These are phyloP conservation scores for Nowickia ferox DNA, from an alignment of 2,888 invertebrate genomes.

Conservation along the genomic window DNA sequence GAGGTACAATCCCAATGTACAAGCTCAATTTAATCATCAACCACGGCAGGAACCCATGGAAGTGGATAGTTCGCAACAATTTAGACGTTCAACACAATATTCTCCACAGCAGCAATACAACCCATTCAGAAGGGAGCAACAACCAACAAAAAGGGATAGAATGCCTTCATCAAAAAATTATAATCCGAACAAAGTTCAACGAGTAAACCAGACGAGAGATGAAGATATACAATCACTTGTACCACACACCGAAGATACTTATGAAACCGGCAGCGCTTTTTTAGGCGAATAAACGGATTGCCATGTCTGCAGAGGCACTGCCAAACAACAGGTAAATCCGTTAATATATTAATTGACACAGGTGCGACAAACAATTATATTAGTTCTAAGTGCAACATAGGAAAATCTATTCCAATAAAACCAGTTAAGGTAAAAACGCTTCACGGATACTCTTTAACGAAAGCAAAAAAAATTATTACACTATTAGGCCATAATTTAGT, in stretches of 20 bases:
- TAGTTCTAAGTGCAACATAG: constrained; percentile 1
- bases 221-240: not conserved
- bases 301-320: not conserved
- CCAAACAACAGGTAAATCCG: not conserved
- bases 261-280: constrained; percentile 1
- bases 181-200: constrained; percentile 6
- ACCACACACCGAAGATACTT: not conserved
- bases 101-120: constrained; percentile 6
- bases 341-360: not conserved
- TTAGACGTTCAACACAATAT: constrained; percentile 6
- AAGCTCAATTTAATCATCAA: not conserved
- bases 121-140: not conserved
- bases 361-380: constrained; percentile 2
- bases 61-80: constrained; percentile 14
- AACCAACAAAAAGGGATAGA: constrained; percentile 2
- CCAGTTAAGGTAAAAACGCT: constrained; percentile 2
- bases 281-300: not conserved
- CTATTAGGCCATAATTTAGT: not conserved
- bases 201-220: constrained; percentile 10
- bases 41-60: constrained; percentile 9
- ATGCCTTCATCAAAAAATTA: constrained; percentile 1
- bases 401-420: constrained; percentile 17
- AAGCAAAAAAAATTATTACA: not conserved
- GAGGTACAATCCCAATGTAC: not conserved
- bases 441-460: not conserved